Percentiles rank a stretch among this genome's conserved stretches.
phyloP scores from a whole-genome alignment of 53 echinoderm and acorn worm genomes.

The Paracentrotus lividus region DNA sequence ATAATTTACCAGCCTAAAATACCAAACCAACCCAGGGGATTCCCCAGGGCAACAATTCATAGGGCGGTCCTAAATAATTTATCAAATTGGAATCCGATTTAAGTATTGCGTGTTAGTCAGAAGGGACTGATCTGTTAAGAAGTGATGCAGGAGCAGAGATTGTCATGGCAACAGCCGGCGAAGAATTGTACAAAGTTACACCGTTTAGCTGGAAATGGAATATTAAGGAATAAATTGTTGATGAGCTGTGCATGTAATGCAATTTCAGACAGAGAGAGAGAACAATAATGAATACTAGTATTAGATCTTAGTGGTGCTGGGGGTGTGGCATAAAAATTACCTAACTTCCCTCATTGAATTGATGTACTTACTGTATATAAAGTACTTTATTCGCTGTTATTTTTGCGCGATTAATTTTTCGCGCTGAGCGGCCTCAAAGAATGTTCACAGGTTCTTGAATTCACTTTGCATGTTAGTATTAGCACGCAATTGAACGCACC shows the following conservation, averaged over 20 bases:
- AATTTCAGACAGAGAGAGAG: too few relatives aligned
- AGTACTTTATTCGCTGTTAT: too few relatives aligned
- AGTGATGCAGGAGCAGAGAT: not conserved
- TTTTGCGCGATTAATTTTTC: too few relatives aligned
- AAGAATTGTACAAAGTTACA: not conserved
- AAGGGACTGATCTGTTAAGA: not conserved
- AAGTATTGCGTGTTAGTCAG: not conserved
- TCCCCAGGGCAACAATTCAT: not conserved
- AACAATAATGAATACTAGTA: too few relatives aligned
- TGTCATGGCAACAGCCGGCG: not conserved
- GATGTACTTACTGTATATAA: too few relatives aligned
- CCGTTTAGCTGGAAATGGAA: not conserved
- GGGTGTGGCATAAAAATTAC: too few relatives aligned
- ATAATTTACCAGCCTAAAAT: slow-evolving; percentile 5
- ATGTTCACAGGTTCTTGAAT: too few relatives aligned
- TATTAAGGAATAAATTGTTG: not conserved
- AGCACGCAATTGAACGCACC: too few relatives aligned
- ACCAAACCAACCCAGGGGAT: slow-evolving; percentile 8
- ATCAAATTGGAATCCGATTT: slow-evolving; percentile 19
- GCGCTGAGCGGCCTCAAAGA: too few relatives aligned
- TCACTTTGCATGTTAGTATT: too few relatives aligned
- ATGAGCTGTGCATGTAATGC: not conserved
- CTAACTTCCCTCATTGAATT: too few relatives aligned
- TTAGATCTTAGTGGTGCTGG: too few relatives aligned
- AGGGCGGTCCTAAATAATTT: not conserved